These are phyloP conservation scores for Caenorhabditis sp. DNA, from an alignment of 2,888 invertebrate species.

Conservation along the genomic window DNA sequence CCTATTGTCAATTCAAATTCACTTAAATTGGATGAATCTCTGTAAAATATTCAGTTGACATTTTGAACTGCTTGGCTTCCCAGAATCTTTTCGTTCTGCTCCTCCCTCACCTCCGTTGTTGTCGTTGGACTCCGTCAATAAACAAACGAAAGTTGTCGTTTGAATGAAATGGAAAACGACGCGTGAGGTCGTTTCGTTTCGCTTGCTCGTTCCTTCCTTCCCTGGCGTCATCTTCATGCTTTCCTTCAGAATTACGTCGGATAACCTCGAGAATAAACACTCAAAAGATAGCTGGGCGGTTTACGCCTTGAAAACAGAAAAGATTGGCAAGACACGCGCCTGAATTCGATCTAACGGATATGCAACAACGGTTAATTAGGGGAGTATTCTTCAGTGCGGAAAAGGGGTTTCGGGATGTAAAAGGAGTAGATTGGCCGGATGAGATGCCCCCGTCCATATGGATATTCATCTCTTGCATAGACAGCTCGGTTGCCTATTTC, in stretches of 20 bases:
- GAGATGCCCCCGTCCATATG: constrained; percentile 49
- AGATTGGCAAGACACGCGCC: constrained; percentile 4
- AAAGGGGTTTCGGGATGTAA: constrained; percentile 26
- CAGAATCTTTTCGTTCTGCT: not conserved
- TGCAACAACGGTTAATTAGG: constrained; percentile 45
- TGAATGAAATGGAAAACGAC: constrained; percentile 16
- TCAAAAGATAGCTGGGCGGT: not conserved
- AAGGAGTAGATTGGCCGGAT: constrained; percentile 59
- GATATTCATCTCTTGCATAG: constrained; percentile 35
- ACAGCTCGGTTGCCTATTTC: constrained; percentile 16
- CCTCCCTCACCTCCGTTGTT: not conserved
- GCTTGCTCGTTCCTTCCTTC: constrained; percentile 17
- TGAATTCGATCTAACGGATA: constrained; percentile 39
- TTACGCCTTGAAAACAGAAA: constrained; percentile 3
- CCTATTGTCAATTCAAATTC: too few relatives aligned
- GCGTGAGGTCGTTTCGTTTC: constrained; percentile 56
- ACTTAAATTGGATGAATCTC: too few relatives aligned
- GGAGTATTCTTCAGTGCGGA: constrained; percentile 32
- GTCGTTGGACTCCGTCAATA: not conserved
- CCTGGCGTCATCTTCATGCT: constrained; percentile 38
- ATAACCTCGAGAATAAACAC: constrained; percentile 38
- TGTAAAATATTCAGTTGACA: too few relatives aligned
- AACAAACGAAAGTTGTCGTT: constrained; percentile 39
- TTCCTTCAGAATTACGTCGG: constrained; percentile 30
- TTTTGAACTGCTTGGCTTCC: too few relatives aligned